phyloP scores from a whole-genome alignment of 2,113 vertebrate species.

The Neotoma lepida region DNA sequence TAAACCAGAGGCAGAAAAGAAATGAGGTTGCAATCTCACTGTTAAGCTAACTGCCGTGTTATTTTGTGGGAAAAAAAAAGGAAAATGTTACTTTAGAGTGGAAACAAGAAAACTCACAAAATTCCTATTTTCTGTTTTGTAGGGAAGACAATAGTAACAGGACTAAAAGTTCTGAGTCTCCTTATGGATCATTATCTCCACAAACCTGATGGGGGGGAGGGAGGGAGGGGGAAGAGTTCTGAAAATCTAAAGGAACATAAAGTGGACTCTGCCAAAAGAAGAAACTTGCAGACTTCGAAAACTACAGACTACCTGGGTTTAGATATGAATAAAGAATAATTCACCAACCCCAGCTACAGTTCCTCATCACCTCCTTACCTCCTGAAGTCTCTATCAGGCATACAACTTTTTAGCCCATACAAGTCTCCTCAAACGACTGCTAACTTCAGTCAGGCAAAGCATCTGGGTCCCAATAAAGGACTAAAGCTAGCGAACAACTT shows the following conservation, averaged over 20 bases:
- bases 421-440: not conserved
- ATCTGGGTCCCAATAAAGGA: not conserved
- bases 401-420: not conserved
- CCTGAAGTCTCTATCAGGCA: not conserved
- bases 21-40: not conserved
- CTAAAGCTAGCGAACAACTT: not conserved
- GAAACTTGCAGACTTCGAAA: not conserved
- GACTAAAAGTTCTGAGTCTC: constrained; percentile 13
- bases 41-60: not conserved
- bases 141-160: not conserved
- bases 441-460: not conserved
- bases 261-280: not conserved
- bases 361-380: too few species aligned
- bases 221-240: not conserved
- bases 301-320: not conserved
- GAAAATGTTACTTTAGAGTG: not conserved
- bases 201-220: not conserved
- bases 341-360: not conserved
- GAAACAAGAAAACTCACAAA: constrained; percentile 8
- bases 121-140: not conserved
- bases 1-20: not conserved
- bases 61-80: not conserved
- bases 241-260: constrained; percentile 26
- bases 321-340: not conserved
- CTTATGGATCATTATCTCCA: not conserved